Percentiles rank a stretch among this genome's conserved stretches.
Evolutionary conservation across 2,888 invertebrate genomes (phyloP).

Genomic region (Poecilus cupreus): DNA sequence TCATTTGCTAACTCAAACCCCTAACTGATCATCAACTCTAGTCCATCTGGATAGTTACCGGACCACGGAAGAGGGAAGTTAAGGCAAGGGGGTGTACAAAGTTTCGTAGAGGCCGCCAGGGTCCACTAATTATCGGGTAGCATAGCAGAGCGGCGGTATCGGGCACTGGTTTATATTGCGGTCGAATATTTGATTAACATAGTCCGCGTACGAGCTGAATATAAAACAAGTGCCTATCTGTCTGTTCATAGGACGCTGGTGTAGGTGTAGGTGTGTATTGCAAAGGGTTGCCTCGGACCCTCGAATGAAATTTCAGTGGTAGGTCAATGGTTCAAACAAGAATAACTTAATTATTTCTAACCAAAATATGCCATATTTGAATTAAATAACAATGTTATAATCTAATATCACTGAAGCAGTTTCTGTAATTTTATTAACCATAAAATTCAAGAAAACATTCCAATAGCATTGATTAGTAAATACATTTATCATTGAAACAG

Average conservation of each 20-base stretch:
- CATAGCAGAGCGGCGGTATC: neutral
- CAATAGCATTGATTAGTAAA: too few species aligned
- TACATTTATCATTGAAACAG: too few species aligned
- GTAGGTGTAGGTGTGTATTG: neutral
- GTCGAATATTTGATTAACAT: constrained; percentile 53
- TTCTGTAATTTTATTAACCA: too few species aligned
- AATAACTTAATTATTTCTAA: constrained; percentile 20
- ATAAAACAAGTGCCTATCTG: constrained; percentile 44
- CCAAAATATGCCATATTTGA: constrained; percentile 30
- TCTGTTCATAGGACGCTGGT: neutral
- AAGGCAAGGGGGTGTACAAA: neutral
- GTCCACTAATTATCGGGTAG: constrained; percentile 29
- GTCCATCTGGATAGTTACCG: neutral
- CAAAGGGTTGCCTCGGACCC: neutral
- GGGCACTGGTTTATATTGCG: constrained; percentile 51
- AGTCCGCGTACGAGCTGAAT: constrained; percentile 40
- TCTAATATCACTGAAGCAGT: neutral
- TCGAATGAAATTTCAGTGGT: neutral
- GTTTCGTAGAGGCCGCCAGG: neutral
- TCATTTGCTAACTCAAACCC: too few species aligned
- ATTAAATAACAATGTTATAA: neutral
- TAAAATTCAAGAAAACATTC: too few species aligned
- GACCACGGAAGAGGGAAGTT: neutral
- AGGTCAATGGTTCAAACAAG: constrained; percentile 8
- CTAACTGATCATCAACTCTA: too few species aligned